Evolutionary conservation across 1,140 invertebrate species (phyloP).

Genomic region (Tetragonula clypearis): DNA sequence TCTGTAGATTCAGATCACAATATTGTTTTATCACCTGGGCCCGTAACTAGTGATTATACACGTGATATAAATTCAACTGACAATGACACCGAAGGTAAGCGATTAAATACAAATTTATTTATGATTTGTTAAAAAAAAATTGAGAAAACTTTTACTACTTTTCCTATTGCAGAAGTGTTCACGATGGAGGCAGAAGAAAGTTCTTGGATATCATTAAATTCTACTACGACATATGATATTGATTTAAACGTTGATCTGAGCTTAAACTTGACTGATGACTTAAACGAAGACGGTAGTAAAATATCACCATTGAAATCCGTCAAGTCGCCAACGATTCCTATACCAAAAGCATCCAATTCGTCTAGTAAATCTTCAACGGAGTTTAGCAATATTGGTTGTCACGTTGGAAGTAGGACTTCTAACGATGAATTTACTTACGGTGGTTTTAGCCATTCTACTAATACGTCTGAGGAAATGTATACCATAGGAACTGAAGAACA

Average conservation of each 20-base stretch:
- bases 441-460: conserved; percentile 32
- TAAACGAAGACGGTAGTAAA: conserved; percentile 71
- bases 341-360: conserved; percentile 81
- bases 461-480: conserved; percentile 37
- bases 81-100: conserved; percentile 72
- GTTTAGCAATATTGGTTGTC: conserved; percentile 84
- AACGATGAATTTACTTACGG: conserved; percentile 71
- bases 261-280: conserved; percentile 74
- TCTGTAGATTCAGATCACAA: conserved; percentile 82
- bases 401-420: conserved; percentile 83
- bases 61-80: conserved; percentile 54
- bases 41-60: conserved; percentile 9
- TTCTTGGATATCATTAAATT: conserved; percentile 60
- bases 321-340: conserved; percentile 84
- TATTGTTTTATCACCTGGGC: conserved; percentile 66
- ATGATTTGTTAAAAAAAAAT: not conserved
- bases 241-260: conserved; percentile 71
- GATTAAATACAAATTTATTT: not conserved
- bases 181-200: conserved; percentile 84
- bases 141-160: conserved; percentile 15
- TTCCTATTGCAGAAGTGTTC: conserved; percentile 79
- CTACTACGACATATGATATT: conserved; percentile 58
- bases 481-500: conserved; percentile 43
- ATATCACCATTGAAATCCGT: conserved; percentile 68
- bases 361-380: conserved; percentile 79